Evolutionary conservation across 1,140 invertebrate species (phyloP).

Genomic region (Pteromalus puparum): DNA sequence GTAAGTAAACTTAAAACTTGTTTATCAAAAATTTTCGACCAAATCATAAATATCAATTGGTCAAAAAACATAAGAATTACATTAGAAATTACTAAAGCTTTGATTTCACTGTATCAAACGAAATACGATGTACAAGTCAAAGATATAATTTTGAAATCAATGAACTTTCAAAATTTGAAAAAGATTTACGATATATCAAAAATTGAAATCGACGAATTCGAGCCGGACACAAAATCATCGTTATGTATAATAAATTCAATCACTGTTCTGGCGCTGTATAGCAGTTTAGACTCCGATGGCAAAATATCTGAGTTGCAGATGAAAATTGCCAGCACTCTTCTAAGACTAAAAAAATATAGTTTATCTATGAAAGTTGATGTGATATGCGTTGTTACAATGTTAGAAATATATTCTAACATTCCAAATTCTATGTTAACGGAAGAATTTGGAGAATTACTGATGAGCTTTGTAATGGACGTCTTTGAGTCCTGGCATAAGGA

Average conservation of each 20-base stretch:
- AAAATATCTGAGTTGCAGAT: conserved; percentile 55
- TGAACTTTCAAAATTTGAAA: conserved; percentile 54
- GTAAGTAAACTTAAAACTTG: conserved; percentile 32
- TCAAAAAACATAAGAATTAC: conserved; percentile 51
- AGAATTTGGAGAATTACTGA: conserved; percentile 42
- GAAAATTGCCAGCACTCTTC: conserved; percentile 57
- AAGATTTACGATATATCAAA: conserved; percentile 58
- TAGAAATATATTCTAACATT: conserved; percentile 54
- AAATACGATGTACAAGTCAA: conserved; percentile 54
- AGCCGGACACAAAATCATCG: neutral
- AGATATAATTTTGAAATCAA: conserved; percentile 57
- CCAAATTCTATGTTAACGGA: conserved; percentile 47
- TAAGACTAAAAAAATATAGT: conserved; percentile 60
- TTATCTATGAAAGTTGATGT: conserved; percentile 52
- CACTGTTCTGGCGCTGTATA: conserved; percentile 56
- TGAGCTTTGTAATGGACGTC: conserved; percentile 55
- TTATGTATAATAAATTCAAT: conserved; percentile 50
- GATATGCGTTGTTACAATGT: conserved; percentile 56
- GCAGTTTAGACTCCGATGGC: conserved; percentile 50
- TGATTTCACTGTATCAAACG: conserved; percentile 58
- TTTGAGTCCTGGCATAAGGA: conserved; percentile 56
- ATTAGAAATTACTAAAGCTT: conserved; percentile 56
- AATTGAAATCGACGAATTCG: conserved; percentile 43
- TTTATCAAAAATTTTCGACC: conserved; percentile 44
- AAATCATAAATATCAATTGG: conserved; percentile 50